Evolutionary conservation across 2,888 invertebrate genomes (phyloP), one percentile per base, ranked within the genome.

Genomic region (Latheticus oryzae): DNA sequence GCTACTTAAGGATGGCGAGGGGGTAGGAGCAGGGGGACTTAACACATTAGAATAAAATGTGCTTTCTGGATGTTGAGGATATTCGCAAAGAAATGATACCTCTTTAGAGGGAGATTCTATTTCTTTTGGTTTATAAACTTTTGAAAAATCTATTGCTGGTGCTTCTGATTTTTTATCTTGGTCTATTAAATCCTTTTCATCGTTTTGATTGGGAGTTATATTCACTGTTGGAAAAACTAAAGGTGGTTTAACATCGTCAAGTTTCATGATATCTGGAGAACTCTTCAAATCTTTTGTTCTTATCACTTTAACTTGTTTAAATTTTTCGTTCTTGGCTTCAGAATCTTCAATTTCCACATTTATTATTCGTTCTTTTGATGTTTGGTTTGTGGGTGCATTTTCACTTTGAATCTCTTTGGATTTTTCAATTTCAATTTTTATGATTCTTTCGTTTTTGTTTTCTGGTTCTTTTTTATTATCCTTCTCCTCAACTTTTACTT

Each of bases 1-100:
- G 43, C 67, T 65, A 45, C 85, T 83, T 35, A 76, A 72, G 9
- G 68, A 69, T 11, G 71, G 66, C 5, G 73, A 69, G 24, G 67
- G 65, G 3, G 70, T 64, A 13, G 69, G 63, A 5, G 59, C 59
- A 4, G 69, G 66, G 4, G 70, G 70, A 23, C 63, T 68, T 2
- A 70, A 32, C 5, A 66, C 65, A 40, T 66, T 70, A 3, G 61
- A 55, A 45, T 16, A 45, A 13, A 45, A 8, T 4, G 26, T 9
- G n/a, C 21, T 24, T 26, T 28, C 23, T 13, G 35, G 45, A 19
- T 4, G 16, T 11, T 12, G 1, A 9, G 43, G 16, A 15, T 23
- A 33, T 28, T 45, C 5, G 38, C 37, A 53, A 7, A 51, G 48
- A 21, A 42, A 28, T 3, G 50, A 37, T 26, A 65, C 45, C 50